Percentiles rank a stretch among this genome's conserved stretches.
phyloP scores from a whole-genome alignment of 2,888 invertebrate genomes.

The Eristalis arbustorum region DNA sequence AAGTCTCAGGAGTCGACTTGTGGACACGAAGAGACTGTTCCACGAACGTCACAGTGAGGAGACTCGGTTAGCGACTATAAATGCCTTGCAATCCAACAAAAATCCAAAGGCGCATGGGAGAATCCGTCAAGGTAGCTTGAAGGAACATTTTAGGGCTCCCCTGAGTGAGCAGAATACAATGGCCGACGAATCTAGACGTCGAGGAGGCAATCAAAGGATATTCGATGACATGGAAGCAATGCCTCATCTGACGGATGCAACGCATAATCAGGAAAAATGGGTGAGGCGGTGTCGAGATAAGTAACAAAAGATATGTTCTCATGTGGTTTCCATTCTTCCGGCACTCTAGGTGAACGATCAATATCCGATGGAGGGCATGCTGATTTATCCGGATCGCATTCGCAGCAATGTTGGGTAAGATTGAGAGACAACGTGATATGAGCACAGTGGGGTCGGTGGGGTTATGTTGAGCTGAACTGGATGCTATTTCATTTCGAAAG shows the following conservation, averaged over 20 bases:
- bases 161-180: not conserved
- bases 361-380: not conserved
- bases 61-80: constrained; percentile 35
- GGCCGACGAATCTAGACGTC: not conserved
- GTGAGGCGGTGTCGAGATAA: not conserved
- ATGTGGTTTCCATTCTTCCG: not conserved
- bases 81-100: constrained; percentile 38
- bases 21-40: constrained; percentile 27
- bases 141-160: not conserved
- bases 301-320: not conserved
- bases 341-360: constrained; percentile 14
- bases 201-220: not conserved
- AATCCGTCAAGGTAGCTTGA: not conserved
- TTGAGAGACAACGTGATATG: not conserved
- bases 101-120: no score
- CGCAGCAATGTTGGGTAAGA: not conserved
- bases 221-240: not conserved
- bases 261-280: not conserved
- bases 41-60: constrained; percentile 31
- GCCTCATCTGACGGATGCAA: not conserved
- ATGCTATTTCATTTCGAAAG: no score
- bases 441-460: no score
- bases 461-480: no score
- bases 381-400: no score
- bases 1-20: no score